phyloP scores from a whole-genome alignment of 2,888 invertebrate species.

The Drosophila barbarae region DNA sequence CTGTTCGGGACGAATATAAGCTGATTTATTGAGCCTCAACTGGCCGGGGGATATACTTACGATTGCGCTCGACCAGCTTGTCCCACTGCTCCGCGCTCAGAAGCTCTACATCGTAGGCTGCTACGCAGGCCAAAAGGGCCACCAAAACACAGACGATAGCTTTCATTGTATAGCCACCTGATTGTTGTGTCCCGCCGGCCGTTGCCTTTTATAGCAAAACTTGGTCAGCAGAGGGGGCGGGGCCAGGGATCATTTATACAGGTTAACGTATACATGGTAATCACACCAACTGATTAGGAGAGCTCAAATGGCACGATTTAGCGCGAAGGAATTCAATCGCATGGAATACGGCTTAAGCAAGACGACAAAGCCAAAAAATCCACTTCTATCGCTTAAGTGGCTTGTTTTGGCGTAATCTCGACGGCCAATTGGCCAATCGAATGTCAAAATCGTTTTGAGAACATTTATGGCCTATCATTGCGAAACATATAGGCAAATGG shows the following conservation, averaged over 20 bases:
- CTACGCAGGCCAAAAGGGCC: conserved; percentile 58
- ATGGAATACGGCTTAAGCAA: conserved; percentile 27
- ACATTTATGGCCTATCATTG: conserved; percentile 42
- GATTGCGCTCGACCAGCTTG: conserved; percentile 48
- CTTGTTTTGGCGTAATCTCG: conserved; percentile 40
- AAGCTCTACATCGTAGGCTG: conserved; percentile 63
- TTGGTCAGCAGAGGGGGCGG: background rate
- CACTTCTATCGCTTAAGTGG: conserved; percentile 40
- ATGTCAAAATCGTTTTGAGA: conserved; percentile 23
- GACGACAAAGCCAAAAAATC: conserved; percentile 32
- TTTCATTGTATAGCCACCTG: conserved; percentile 54
- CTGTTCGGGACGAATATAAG: conserved; percentile 32
- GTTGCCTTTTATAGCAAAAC: conserved; percentile 62
- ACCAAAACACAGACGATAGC: conserved; percentile 54
- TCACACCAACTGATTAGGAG: conserved; percentile 25
- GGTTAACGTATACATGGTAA: conserved; percentile 8
- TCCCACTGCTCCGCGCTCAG: conserved; percentile 65
- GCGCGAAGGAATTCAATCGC: conserved; percentile 42
- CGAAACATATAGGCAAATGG: conserved; percentile 32
- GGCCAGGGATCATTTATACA: background rate
- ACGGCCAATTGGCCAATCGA: conserved; percentile 33
- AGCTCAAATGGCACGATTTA: conserved; percentile 3
- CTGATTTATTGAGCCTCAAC: background rate
- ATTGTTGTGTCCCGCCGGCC: background rate
- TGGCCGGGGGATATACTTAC: conserved; percentile 49